A percentile compares a stretch with the other conserved stretches of the same genome.
phyloP scores from a whole-genome alignment of 2,113 vertebrate genomes.

The Equus przewalskii region DNA sequence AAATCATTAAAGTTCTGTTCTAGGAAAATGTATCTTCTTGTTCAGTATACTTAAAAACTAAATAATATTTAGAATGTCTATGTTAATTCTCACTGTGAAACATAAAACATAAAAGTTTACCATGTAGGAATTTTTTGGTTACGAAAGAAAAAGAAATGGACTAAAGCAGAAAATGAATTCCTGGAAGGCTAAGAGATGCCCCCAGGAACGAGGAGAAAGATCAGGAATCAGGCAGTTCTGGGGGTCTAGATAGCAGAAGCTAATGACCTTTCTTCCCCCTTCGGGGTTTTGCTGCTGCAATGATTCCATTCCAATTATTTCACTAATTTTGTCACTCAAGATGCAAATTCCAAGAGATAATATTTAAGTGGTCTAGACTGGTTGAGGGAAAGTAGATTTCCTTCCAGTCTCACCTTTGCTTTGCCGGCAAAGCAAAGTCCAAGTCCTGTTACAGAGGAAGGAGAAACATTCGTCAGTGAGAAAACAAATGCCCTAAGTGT shows the following conservation, averaged over 20 bases:
- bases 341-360: conserved; percentile 9
- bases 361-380: background rate
- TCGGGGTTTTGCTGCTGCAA: background rate
- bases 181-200: background rate
- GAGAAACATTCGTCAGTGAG: background rate
- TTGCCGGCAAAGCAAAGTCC: background rate
- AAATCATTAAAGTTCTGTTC: conserved; percentile 27
- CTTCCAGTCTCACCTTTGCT: background rate
- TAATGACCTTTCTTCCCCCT: background rate
- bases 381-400: background rate
- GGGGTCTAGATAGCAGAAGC: background rate
- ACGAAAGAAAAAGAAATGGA: conserved; percentile 2
- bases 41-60: conserved; percentile 34
- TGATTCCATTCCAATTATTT: background rate
- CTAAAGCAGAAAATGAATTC: conserved; percentile 1
- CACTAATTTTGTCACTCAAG: background rate
- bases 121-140: background rate
- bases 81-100: conserved; percentile 23
- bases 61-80: conserved; percentile 31
- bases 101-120: conserved; percentile 1
- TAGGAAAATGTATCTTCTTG: conserved; percentile 38
- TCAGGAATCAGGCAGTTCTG: background rate
- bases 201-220: background rate
- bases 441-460: background rate
- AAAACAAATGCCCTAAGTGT: background rate